Evolutionary conservation across 2,888 invertebrate species (phyloP), one percentile per base, ranked within the genome.

Genomic region (Mactromeris polynyma): DNA sequence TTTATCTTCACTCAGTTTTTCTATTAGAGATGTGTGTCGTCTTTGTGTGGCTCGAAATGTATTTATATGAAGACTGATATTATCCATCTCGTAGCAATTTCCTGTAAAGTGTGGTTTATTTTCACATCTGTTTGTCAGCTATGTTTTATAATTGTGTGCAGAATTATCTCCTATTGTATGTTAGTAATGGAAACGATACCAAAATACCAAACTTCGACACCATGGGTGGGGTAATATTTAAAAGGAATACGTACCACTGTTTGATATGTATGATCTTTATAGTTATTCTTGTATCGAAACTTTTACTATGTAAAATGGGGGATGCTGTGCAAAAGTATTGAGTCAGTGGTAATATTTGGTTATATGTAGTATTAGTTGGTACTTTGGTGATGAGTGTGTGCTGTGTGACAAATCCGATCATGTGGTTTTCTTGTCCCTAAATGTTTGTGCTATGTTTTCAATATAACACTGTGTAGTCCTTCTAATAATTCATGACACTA

Each of bases 91-190:
- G 4, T 9, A 1, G 2, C 58, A 64, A 2, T 26, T 9, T 64
- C 26, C 6, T 64, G 4, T 64, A n/a, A n/a, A n/a, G n/a, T n/a
- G n/a, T n/a, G n/a, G n/a, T n/a, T n/a, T n/a, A n/a, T n/a, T n/a
- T n/a, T n/a, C n/a, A n/a, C n/a, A n/a, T n/a, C n/a, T 64, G n/a
- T 69, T 69, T 31, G 69, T 69, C 69, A 69, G 69, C 54, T 58
- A 33, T 69, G 69, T 69, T 69, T 69, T 69, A 58, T 69, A 69
- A 64, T 26, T 64, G 58, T n/a, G 58, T 64, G n/a, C 26, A 33
- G 33, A 73, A 73, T 73, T 73, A 36, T 73, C 73, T 73, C 36
- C n/a, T 33, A 4, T 31, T 73, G 4, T 17, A 17, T 73, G 73
- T 73, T 73, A 73, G 73, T 73, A 36, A 33, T 73, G 73, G 73